Conservation (phyloP, 2,888 invertebrate species). For the Cenopis cana region DNA sequence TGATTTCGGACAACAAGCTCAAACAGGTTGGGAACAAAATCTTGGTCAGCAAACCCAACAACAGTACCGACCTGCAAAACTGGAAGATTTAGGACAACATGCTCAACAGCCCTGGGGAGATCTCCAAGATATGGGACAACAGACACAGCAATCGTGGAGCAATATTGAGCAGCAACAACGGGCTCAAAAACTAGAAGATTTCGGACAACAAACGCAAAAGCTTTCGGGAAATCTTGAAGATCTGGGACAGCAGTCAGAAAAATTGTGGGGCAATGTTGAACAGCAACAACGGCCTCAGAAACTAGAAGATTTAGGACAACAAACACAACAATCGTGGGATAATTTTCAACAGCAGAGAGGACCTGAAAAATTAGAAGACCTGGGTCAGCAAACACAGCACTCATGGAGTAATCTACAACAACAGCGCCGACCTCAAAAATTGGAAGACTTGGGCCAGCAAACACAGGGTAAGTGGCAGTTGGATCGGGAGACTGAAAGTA, state of each 20-base stretch:
- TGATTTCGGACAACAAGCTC: slow-evolving; percentile 57
- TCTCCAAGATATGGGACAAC: slow-evolving; percentile 54
- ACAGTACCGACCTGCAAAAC: background rate
- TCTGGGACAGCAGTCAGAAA: slow-evolving; percentile 46
- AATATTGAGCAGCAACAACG: slow-evolving; percentile 40
- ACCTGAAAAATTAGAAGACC: background rate
- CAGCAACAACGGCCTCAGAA: slow-evolving; percentile 16
- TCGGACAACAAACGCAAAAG: slow-evolving; percentile 50
- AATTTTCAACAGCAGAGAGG: background rate
- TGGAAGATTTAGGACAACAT: slow-evolving; percentile 55
- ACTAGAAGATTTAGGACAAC: slow-evolving; percentile 45
- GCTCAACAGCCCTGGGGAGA: slow-evolving; percentile 45
- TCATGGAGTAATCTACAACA: slow-evolving; percentile 19
- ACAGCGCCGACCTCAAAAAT: slow-evolving; percentile 20
- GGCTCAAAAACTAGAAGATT: slow-evolving; percentile 42
- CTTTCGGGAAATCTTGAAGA: slow-evolving; percentile 41
- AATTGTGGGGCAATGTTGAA: slow-evolving; percentile 37
- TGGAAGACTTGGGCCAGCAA: slow-evolving; percentile 47
- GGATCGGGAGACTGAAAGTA: slow-evolving; percentile 45
- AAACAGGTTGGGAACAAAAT: slow-evolving; percentile 50
- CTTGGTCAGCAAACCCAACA: slow-evolving; percentile 53
- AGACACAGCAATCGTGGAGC: slow-evolving; percentile 52
- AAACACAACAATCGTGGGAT: slow-evolving; percentile 42
- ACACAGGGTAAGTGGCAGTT: slow-evolving; percentile 45
- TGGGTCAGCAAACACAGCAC: slow-evolving; percentile 26